Percentiles rank a stretch among this genome's conserved stretches.
Conservation (phyloP, 2,113 vertebrate genomes). For the Prinia subflava region DNA sequence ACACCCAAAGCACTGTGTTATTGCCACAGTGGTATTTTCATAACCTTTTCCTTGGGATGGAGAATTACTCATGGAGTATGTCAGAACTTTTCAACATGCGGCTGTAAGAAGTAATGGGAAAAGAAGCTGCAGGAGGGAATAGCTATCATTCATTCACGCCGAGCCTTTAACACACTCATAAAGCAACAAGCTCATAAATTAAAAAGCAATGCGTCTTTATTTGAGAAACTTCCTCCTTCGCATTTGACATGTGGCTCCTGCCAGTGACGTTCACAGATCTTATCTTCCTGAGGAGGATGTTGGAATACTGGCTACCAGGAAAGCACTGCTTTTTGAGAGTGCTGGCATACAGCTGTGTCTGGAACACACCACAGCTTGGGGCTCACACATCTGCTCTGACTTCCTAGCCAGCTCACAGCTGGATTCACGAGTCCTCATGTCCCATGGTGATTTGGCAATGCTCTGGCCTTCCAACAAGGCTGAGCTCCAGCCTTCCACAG, state of each 20-base stretch:
- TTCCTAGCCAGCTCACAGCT: constrained; percentile 14
- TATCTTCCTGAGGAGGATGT: constrained; percentile 36
- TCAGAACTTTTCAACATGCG: not conserved
- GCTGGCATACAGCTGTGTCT: not conserved
- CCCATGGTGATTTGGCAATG: not conserved
- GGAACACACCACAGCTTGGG: not conserved
- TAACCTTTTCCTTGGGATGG: constrained; percentile 36
- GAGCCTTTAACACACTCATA: not conserved
- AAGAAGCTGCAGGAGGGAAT: constrained; percentile 4
- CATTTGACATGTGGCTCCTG: constrained; percentile 22
- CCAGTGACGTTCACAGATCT: constrained; percentile 28
- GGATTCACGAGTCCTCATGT: not conserved
- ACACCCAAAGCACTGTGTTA: not conserved
- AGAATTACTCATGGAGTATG: not conserved
- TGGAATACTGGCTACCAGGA: constrained; percentile 10
- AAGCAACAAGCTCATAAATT: constrained; percentile 7
- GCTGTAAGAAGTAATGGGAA: not conserved
- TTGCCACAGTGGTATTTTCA: constrained; percentile 21
- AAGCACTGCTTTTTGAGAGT: not conserved
- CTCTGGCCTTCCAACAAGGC: not conserved
- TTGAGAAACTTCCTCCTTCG: not conserved
- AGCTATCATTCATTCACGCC: not conserved
- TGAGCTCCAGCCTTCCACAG: not conserved
- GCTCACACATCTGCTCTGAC: not conserved
- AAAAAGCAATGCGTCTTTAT: not conserved